Conservation (phyloP, 2,888 invertebrate species). For the Spodoptera exigua region DNA sequence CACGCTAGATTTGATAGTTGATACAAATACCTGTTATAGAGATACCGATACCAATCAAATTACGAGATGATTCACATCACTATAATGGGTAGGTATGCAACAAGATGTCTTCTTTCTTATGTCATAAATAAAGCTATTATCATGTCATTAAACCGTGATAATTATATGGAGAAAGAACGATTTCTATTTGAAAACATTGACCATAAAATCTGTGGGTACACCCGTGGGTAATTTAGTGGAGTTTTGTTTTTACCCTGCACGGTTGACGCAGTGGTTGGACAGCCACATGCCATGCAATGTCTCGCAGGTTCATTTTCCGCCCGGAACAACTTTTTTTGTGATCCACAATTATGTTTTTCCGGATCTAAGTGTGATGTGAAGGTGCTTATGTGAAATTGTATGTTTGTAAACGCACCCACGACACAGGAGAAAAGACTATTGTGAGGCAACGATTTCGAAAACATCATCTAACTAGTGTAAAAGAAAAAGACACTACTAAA, state of each 20-base stretch:
- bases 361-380: too few relatives aligned
- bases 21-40: not conserved
- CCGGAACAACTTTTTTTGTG: too few relatives aligned
- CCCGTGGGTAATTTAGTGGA: not conserved
- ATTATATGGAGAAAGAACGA: slow-evolving; percentile 9
- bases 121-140: slow-evolving; percentile 42
- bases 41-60: slow-evolving; percentile 1
- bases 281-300: too few relatives aligned
- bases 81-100: slow-evolving; percentile 17
- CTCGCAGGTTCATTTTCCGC: too few relatives aligned
- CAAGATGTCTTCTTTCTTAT: slow-evolving; percentile 32
- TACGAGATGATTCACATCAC: slow-evolving; percentile 34
- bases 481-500: too few relatives aligned
- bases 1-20: not conserved
- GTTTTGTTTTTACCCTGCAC: slow-evolving; percentile 6
- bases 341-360: too few relatives aligned
- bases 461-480: too few relatives aligned
- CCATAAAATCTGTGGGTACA: slow-evolving; percentile 30
- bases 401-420: too few relatives aligned
- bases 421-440: too few relatives aligned
- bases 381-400: too few relatives aligned
- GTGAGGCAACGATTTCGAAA: too few relatives aligned
- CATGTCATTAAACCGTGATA: slow-evolving; percentile 46
- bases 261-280: too few relatives aligned
- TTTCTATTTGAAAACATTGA: slow-evolving; percentile 48